Conservation (phyloP, 2,888 invertebrate genomes). For the Reticulitermes lucifugus region DNA sequence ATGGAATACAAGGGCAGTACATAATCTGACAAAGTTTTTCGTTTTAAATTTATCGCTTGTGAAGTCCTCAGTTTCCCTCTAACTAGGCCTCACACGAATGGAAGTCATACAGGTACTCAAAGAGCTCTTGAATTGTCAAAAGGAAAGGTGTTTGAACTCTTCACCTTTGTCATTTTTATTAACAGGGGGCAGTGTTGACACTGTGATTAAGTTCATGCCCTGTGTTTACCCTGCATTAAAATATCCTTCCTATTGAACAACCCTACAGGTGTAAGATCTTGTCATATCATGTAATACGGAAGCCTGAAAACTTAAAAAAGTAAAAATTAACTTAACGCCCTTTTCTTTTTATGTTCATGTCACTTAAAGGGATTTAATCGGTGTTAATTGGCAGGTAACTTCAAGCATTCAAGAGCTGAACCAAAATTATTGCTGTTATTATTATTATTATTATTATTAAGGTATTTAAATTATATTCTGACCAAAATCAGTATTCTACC, state of each 20-base stretch:
- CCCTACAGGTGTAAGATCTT: not conserved
- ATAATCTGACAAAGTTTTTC: too few relatives aligned
- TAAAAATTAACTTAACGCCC: not conserved
- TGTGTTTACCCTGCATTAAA: slow-evolving; percentile 6
- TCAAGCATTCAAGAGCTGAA: too few relatives aligned
- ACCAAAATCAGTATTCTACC: not conserved
- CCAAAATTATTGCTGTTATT: too few relatives aligned
- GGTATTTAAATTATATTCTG: not conserved
- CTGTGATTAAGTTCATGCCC: not conserved
- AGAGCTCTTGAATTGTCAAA: slow-evolving; percentile 2
- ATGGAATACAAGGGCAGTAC: too few relatives aligned
- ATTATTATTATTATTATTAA: too few relatives aligned
- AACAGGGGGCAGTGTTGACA: not conserved
- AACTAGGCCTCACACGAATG: not conserved
- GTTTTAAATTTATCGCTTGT: not conserved
- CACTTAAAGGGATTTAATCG: not conserved
- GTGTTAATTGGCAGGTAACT: too few relatives aligned
- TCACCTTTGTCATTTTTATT: not conserved
- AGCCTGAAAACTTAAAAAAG: not conserved
- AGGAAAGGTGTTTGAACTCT: not conserved
- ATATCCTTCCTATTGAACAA: not conserved
- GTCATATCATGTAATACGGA: not conserved
- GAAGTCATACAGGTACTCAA: not conserved
- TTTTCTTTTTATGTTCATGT: not conserved
- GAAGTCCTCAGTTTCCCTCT: too few relatives aligned